phyloP scores from a whole-genome alignment of 2,113 vertebrate genomes.

The Aegotheles bennettii region DNA sequence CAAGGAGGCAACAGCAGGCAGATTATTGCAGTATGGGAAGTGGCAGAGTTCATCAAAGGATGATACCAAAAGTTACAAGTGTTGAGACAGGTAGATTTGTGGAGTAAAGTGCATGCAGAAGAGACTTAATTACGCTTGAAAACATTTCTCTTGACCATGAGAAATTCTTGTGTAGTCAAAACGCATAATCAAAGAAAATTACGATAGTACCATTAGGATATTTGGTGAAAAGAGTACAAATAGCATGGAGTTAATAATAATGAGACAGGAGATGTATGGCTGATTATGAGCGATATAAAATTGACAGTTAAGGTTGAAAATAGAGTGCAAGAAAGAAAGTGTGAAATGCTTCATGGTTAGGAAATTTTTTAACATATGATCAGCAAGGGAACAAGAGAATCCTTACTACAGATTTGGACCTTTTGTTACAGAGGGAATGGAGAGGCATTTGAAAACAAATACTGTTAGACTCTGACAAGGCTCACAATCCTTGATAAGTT shows the following conservation, averaged over 20 bases:
- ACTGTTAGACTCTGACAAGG: not conserved
- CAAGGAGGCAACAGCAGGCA: not conserved
- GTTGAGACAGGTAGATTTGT: not conserved
- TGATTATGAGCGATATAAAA: not conserved
- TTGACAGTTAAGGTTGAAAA: not conserved
- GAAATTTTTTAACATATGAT: not conserved
- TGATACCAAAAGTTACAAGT: not conserved
- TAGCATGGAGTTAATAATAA: not conserved
- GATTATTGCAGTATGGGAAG: not conserved
- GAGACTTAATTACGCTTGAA: not conserved
- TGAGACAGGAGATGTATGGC: not conserved
- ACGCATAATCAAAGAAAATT: not conserved
- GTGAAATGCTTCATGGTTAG: not conserved
- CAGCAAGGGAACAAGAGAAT: not conserved
- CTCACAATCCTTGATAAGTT: not conserved
- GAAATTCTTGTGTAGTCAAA: not conserved
- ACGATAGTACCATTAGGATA: not conserved
- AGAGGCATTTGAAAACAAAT: not conserved
- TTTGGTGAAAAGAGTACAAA: not conserved
- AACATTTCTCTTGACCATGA: not conserved
- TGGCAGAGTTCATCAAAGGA: not conserved
- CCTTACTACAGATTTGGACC: not conserved
- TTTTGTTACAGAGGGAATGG: not conserved
- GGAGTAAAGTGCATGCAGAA: not conserved
- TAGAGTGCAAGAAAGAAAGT: not conserved